A percentile compares a stretch with the other conserved stretches of the same genome.
These are phyloP conservation scores for Dioctria linearis DNA, from an alignment of 2,888 invertebrate species.

Conservation along the genomic window DNA sequence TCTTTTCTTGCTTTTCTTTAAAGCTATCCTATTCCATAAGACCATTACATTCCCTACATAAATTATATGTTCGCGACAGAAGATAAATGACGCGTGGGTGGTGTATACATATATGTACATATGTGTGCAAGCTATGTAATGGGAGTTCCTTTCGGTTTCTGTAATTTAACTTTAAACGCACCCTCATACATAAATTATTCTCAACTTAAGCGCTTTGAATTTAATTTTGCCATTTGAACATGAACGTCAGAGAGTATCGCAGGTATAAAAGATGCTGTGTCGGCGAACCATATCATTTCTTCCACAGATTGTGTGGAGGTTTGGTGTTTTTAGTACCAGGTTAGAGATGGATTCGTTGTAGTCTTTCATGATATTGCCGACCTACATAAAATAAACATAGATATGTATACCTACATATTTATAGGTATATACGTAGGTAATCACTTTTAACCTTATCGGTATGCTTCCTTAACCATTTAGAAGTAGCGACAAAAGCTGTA, in stretches of 20 bases:
- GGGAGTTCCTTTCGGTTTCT: conserved; percentile 41
- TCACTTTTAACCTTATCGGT: too few relatives aligned
- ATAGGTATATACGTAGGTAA: too few relatives aligned
- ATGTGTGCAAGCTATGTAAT: not conserved
- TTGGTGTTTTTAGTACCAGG: not conserved
- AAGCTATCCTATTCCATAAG: too few relatives aligned
- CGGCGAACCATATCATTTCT: conserved; percentile 34
- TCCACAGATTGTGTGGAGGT: not conserved
- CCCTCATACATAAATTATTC: conserved; percentile 54
- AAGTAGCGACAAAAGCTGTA: not conserved
- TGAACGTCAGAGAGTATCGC: not conserved
- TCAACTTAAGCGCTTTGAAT: conserved; percentile 55
- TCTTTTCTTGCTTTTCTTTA: too few relatives aligned
- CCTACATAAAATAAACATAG: too few relatives aligned
- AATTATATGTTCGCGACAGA: too few relatives aligned
- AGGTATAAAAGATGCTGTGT: not conserved
- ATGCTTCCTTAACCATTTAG: too few relatives aligned
- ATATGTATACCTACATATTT: not conserved
- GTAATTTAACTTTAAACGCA: conserved; percentile 50
- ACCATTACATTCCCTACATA: too few relatives aligned
- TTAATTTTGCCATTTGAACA: conserved; percentile 51
- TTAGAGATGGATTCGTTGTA: too few relatives aligned
- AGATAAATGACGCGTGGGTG: not conserved
- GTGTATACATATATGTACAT: not conserved
- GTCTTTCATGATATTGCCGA: not conserved